Conservation (phyloP, 2,888 invertebrate species). For the Cephus nigrinus region DNA sequence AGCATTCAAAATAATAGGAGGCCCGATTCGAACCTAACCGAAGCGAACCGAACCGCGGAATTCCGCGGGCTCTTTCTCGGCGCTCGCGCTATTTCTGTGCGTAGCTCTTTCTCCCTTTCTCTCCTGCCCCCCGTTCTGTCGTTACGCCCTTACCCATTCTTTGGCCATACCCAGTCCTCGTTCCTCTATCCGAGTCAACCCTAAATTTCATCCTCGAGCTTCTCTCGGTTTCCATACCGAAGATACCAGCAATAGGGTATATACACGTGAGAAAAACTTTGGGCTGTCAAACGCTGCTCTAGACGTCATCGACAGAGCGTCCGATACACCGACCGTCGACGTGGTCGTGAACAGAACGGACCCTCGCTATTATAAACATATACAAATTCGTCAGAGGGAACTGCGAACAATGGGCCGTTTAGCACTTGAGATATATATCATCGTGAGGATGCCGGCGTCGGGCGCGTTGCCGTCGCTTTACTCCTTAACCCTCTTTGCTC, state of each 20-base stretch:
- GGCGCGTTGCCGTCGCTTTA: conserved; percentile 40
- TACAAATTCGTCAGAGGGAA: conserved; percentile 65
- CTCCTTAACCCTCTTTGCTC: neutral
- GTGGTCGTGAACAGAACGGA: neutral
- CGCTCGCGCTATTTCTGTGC: neutral
- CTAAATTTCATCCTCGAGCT: neutral
- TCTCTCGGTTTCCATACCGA: neutral
- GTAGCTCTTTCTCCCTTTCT: neutral
- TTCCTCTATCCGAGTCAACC: neutral
- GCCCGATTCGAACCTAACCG: conserved; percentile 9
- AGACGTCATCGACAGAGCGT: neutral
- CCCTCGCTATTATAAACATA: conserved; percentile 63
- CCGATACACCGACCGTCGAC: neutral
- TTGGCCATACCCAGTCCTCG: neutral
- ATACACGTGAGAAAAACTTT: neutral
- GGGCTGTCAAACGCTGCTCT: neutral
- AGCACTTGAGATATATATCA: conserved; percentile 64
- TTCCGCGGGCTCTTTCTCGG: conserved; percentile 3
- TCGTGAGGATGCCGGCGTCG: conserved; percentile 34
- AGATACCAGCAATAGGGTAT: neutral
- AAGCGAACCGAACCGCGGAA: conserved; percentile 18
- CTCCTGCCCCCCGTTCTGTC: neutral
- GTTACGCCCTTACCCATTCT: neutral
- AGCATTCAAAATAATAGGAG: conserved; percentile 61
- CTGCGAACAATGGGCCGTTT: conserved; percentile 65